Evolutionary conservation across 2,797 vertebrate genomes (phyloP).

Genomic region (Sebastolobus alascanus): DNA sequence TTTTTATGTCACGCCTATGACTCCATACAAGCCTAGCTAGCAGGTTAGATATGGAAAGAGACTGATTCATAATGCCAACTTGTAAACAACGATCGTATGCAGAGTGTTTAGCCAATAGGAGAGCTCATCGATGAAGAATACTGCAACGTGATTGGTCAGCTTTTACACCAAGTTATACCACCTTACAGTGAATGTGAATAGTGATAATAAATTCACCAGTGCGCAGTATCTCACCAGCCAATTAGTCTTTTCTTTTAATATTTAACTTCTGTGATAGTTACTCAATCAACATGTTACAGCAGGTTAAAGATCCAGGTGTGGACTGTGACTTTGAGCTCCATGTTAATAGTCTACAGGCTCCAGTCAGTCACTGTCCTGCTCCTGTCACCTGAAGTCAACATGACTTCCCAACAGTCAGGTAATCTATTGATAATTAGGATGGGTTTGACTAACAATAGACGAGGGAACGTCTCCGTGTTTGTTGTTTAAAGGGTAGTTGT

Average conservation of each 20-base stretch:
- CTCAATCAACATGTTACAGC: conserved; percentile 51
- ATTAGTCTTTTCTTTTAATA: conserved; percentile 63
- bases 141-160: conserved; percentile 55
- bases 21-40: too few relatives aligned
- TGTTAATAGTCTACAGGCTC: conserved; percentile 26
- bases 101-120: conserved; percentile 56
- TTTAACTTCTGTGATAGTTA: conserved; percentile 70
- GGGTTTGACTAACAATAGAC: not conserved
- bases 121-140: conserved; percentile 35
- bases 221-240: not conserved
- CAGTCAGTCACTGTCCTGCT: conserved; percentile 28
- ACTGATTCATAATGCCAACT: too few relatives aligned
- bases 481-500: not conserved
- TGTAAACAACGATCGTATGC: too few relatives aligned
- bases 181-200: not conserved
- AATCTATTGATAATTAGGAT: conserved; percentile 33
- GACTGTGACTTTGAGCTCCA: conserved; percentile 75
- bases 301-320: conserved; percentile 70
- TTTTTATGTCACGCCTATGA: too few relatives aligned
- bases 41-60: too few relatives aligned
- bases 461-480: not conserved
- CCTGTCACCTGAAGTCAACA: conserved; percentile 43
- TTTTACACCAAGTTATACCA: not conserved
- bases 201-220: not conserved
- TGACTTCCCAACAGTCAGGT: conserved; percentile 74